These are phyloP conservation scores for Babyrousa celebensis DNA, from an alignment of 2,797 vertebrate species.

Conservation along the genomic window DNA sequence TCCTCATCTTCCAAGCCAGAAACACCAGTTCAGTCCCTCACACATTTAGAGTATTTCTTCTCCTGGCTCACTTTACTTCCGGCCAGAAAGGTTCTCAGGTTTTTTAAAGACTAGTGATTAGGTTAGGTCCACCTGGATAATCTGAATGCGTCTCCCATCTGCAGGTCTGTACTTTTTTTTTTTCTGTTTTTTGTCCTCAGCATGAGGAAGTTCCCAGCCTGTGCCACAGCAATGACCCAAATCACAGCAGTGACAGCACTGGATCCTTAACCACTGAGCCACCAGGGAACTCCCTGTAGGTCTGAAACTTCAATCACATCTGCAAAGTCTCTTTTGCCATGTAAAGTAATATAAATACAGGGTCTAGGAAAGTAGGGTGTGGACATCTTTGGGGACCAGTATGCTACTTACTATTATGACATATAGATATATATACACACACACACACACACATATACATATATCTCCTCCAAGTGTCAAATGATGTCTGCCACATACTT, in stretches of 20 bases:
- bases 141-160: neutral
- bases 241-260: no score
- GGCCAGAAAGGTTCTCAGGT: neutral
- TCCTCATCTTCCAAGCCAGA: neutral
- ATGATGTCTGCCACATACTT: neutral
- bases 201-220: no score
- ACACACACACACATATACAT: no score
- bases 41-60: neutral
- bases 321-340: constrained; percentile 19
- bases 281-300: neutral
- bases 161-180: neutral
- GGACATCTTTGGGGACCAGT: neutral
- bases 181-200: no score
- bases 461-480: neutral
- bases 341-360: neutral
- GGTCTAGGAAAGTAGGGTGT: neutral
- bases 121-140: neutral
- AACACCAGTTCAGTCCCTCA: neutral
- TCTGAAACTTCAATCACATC: neutral
- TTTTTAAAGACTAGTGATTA: neutral
- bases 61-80: neutral
- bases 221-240: no score
- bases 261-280: no score
- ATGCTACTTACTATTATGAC: neutral
- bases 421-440: no score